Conservation (phyloP, 2,888 invertebrate genomes). For the Leptopilina syphax region DNA sequence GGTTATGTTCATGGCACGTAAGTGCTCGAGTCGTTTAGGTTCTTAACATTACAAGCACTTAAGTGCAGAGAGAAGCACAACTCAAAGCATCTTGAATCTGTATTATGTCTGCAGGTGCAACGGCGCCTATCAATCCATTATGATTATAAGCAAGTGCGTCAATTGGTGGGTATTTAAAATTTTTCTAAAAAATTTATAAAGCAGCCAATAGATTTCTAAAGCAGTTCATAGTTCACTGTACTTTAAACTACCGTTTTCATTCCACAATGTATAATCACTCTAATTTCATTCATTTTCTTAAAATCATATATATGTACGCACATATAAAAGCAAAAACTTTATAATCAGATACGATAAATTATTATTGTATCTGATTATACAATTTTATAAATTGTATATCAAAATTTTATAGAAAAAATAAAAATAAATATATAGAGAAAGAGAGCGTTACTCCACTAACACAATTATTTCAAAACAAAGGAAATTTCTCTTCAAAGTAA, state of each 20-base stretch:
- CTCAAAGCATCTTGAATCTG: conserved; percentile 9
- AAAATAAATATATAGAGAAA: too few relatives aligned
- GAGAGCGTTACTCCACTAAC: too few relatives aligned
- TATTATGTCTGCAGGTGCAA: conserved; percentile 33
- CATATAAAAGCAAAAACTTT: background rate
- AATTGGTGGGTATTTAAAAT: conserved; percentile 24
- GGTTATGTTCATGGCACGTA: conserved; percentile 34
- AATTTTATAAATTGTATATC: background rate
- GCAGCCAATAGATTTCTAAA: background rate
- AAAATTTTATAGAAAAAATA: background rate
- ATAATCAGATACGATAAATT: background rate
- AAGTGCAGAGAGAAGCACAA: conserved; percentile 21
- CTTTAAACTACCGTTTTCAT: conserved; percentile 13
- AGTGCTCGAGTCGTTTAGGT: conserved; percentile 29
- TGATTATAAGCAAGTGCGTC: conserved; percentile 27
- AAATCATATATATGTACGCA: background rate
- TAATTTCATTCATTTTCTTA: background rate
- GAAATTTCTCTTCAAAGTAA: too few relatives aligned
- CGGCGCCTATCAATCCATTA: conserved; percentile 33
- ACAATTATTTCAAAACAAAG: too few relatives aligned
- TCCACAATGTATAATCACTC: background rate
- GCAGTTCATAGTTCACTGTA: conserved; percentile 18
- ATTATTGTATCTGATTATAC: too few relatives aligned
- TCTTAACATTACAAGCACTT: conserved; percentile 32
- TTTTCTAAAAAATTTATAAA: conserved; percentile 11